Base-by-base conservation (phyloP, 2,888 invertebrate species). In the Aspidiotus rigidus region DNA sequence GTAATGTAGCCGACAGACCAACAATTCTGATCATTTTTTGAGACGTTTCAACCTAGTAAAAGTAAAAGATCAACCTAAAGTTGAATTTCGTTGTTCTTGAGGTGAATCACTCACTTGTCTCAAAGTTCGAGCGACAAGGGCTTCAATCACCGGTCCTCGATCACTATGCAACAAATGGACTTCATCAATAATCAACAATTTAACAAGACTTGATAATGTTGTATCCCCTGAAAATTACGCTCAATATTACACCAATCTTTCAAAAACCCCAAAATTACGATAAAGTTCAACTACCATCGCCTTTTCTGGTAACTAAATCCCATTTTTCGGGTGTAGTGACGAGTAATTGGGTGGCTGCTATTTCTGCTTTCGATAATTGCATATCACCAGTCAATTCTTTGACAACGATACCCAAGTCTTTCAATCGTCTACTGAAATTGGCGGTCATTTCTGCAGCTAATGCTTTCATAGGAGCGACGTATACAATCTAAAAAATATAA, bases 381-480 rank as follows among this genome's bases (percentile, higher is more conserved):
- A 98, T 99, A 77, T 99, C 99, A 15, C 99, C 99, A 0, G 99
- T 99, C 73, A 97, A 80, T 78, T 99, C 99, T 66, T 88, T 83
- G 0, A 99, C 98, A 0, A 80, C 77, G 40, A 99, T 86, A 7
- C 95, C 94, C 1, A 90, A 79, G 0, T 80, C 79, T 69, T 78
- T 78, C 0, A 99, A 81, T 64, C 92, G 85, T 74, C 86, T 87
- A 7, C 88, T 86, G 79, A 99, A 99, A 78, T 91, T 98, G 0
- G 86, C 84, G 0, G 97, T 94, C 96, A 99, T 99, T 82, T 99
- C 99, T 0, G 97, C 88, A 0, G 99, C 99, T 55, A 99, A 79
- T 0, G 99, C 99, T 81, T 99, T 99, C 99, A 99, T 99, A 2
- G 99, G 99, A 0, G 98, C 98, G 74, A 99, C 91, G 79, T 99